A percentile compares a stretch with the other conserved stretches of the same genome.
phyloP scores from a whole-genome alignment of 1,140 invertebrate genomes.

The Sitodiplosis mosellana region DNA sequence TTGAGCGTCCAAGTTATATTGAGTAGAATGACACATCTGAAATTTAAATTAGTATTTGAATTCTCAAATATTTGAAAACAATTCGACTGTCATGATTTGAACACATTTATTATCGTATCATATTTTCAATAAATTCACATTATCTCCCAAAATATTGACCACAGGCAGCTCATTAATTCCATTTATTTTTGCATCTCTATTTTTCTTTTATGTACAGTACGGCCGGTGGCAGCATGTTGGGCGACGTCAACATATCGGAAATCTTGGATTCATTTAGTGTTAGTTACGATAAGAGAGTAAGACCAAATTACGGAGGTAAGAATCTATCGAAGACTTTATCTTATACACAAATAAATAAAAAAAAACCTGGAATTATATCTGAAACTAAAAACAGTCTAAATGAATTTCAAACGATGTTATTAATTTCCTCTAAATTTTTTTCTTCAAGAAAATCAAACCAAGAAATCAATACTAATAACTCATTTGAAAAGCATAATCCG shows the following conservation, averaged over 20 bases:
- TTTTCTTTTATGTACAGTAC: slow-evolving; percentile 31
- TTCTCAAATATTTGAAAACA: slow-evolving; percentile 7
- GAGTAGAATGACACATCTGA: no score
- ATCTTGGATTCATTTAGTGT: slow-evolving; percentile 83
- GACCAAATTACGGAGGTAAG: slow-evolving; percentile 95
- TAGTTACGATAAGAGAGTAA: slow-evolving; percentile 94
- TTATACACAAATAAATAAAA: background rate
- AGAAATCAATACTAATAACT: no score
- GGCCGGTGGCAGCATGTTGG: slow-evolving; percentile 58
- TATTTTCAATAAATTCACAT: background rate
- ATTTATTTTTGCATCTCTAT: background rate
- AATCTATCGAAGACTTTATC: slow-evolving; percentile 14
- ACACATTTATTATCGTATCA: background rate
- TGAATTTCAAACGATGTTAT: no score
- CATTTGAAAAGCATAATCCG: no score
- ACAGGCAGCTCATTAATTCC: background rate
- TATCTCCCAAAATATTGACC: background rate
- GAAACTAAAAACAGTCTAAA: no score
- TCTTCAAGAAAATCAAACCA: no score
- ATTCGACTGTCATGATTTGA: background rate
- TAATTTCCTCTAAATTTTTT: no score
- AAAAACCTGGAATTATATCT: no score
- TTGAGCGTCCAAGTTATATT: no score
- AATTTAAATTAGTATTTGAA: slow-evolving; percentile 3
- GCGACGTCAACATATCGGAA: slow-evolving; percentile 79